Conservation (phyloP, 2,888 invertebrate genomes). For the Monoplex corrugatus region DNA sequence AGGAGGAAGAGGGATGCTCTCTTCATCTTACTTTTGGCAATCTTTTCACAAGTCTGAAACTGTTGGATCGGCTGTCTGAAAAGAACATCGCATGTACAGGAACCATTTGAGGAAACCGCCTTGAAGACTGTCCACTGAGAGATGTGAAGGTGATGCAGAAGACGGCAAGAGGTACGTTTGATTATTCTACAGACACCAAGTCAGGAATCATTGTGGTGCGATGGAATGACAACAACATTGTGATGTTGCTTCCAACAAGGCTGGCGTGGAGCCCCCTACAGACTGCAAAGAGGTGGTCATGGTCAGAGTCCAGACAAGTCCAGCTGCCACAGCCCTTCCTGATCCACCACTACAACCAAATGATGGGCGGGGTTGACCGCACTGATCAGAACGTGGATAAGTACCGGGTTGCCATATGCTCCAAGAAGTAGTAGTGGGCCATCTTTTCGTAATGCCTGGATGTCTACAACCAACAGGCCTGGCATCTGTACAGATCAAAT, state of each 20-base stretch:
- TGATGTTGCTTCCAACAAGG: conserved; percentile 26
- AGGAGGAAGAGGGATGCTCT: not conserved
- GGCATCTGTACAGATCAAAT: conserved; percentile 5
- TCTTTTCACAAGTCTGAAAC: not conserved
- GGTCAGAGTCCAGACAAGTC: not conserved
- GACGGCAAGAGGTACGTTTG: not conserved
- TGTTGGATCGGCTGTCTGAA: not conserved
- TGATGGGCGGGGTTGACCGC: conserved; percentile 27
- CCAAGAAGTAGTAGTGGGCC: conserved; percentile 31
- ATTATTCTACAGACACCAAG: not conserved
- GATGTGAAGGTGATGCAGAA: conserved; percentile 37
- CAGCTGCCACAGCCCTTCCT: not conserved
- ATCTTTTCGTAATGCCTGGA: not conserved
- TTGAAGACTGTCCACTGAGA: not conserved
- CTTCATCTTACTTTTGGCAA: not conserved
- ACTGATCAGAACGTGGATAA: conserved; percentile 37
- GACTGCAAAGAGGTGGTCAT: not conserved
- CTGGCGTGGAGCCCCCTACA: not conserved
- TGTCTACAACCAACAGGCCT: not conserved
- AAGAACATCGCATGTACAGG: not conserved
- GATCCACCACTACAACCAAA: conserved; percentile 23
- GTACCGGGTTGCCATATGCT: conserved; percentile 22
- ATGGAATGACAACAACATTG: conserved; percentile 7
- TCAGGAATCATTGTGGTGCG: not conserved
- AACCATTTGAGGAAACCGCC: not conserved